Conservation (phyloP, 2,797 vertebrate genomes). For the Schizothorax lantsangensis region DNA sequence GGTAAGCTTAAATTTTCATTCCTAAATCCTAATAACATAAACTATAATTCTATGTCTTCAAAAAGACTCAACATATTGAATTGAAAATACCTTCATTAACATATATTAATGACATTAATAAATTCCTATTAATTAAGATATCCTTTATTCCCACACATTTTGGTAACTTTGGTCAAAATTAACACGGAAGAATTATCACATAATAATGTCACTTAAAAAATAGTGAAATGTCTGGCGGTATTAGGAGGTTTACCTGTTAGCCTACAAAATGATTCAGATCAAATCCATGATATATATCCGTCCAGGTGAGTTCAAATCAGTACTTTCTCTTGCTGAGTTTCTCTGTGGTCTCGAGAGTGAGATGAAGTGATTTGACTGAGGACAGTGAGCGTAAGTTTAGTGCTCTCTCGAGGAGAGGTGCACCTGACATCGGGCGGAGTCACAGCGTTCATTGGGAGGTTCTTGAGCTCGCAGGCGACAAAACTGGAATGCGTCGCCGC, state of each 20-base stretch:
- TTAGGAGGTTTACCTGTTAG: slow-evolving; percentile 19
- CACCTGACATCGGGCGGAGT: slow-evolving; percentile 44
- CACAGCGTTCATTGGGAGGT: background rate
- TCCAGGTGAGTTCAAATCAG: background rate
- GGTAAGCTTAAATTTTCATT: background rate
- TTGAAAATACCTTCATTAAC: background rate
- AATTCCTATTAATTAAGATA: background rate
- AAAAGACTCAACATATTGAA: background rate
- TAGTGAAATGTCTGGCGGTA: background rate
- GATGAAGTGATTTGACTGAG: slow-evolving; percentile 31
- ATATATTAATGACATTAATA: background rate
- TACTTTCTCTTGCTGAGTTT: background rate
- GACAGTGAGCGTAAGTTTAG: background rate
- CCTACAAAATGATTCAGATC: background rate
- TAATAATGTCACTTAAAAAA: background rate
- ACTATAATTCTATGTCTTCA: background rate
- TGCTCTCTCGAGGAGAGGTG: background rate
- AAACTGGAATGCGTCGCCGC: background rate
- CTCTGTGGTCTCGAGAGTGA: background rate
- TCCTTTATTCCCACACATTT: background rate
- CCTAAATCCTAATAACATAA: background rate
- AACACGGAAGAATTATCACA: background rate
- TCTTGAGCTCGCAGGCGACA: background rate
- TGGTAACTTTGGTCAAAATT: background rate
- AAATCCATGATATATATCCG: slow-evolving; percentile 25